Evolutionary conservation across 2,797 vertebrate genomes (phyloP).

Genomic region (Mus minutoides): DNA sequence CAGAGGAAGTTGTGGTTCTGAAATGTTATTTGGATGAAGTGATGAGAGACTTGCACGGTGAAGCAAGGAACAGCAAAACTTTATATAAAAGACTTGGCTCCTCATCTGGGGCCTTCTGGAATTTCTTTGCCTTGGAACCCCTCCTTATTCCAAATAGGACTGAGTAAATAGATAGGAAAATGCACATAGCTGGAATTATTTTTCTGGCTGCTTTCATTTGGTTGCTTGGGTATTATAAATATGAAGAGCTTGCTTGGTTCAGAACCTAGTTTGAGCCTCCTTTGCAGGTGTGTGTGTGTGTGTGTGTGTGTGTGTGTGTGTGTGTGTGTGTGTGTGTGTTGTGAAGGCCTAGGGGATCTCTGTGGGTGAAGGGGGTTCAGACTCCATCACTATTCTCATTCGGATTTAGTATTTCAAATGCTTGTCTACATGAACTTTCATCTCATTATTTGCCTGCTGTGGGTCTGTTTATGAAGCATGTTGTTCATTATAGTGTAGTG

Average conservation of each 20-base stretch:
- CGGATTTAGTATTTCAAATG: slow-evolving; percentile 26
- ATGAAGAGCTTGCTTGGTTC: slow-evolving; percentile 36
- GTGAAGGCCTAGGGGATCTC: not conserved
- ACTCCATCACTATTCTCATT: not conserved
- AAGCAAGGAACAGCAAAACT: slow-evolving; percentile 57
- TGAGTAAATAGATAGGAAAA: slow-evolving; percentile 75
- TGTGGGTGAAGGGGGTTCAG: not conserved
- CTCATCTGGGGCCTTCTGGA: slow-evolving; percentile 57
- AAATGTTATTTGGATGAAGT: slow-evolving; percentile 63
- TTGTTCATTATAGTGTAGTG: not conserved
- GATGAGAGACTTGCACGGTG: slow-evolving; percentile 66
- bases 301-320: too few species aligned
- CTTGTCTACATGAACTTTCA: not conserved
- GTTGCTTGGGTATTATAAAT: slow-evolving; percentile 52
- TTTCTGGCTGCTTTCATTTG: slow-evolving; percentile 64
- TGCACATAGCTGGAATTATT: slow-evolving; percentile 34
- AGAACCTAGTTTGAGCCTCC: not conserved
- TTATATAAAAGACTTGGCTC: slow-evolving; percentile 75
- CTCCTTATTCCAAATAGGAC: slow-evolving; percentile 65
- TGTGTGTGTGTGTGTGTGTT: too few species aligned
- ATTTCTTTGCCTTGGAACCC: slow-evolving; percentile 69
- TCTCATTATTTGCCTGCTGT: not conserved
- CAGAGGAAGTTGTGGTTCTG: slow-evolving; percentile 75
- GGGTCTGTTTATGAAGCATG: not conserved
- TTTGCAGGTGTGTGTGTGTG: not conserved